Conservation (phyloP, 2,888 invertebrate genomes). For the Ctenicera cuprea region DNA sequence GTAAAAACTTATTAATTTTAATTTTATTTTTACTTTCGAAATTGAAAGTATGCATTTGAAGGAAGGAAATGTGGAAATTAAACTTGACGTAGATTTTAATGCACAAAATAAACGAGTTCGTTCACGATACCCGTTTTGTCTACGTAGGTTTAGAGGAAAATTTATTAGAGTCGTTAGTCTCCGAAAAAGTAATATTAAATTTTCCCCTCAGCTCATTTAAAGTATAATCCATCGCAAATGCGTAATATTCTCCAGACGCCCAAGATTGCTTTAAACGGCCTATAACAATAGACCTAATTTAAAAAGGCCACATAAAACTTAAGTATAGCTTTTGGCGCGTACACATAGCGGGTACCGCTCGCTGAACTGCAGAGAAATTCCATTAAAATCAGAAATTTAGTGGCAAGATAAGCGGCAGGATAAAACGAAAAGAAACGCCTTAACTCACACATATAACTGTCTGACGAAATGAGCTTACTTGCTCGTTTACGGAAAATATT, state of each 20-base stretch:
- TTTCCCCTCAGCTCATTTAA: conserved; percentile 62
- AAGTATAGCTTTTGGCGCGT: conserved; percentile 69
- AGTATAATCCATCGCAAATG: conserved; percentile 67
- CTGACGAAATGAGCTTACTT: conserved; percentile 69
- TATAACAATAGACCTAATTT: conserved; percentile 72
- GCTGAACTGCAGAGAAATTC: conserved; percentile 74
- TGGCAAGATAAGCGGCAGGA: conserved; percentile 74
- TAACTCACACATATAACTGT: conserved; percentile 72
- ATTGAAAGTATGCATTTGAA: background rate
- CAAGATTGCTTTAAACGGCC: conserved; percentile 70
- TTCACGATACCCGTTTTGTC: conserved; percentile 46
- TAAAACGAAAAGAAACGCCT: conserved; percentile 72
- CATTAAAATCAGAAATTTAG: conserved; percentile 78
- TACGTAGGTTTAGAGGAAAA: conserved; percentile 46
- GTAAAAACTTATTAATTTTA: no score
- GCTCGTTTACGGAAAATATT: conserved; percentile 69
- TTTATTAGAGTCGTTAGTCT: conserved; percentile 51
- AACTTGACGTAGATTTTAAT: conserved; percentile 8
- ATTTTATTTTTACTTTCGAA: background rate
- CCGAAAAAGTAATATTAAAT: conserved; percentile 61
- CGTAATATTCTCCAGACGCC: conserved; percentile 68
- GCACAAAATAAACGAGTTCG: conserved; percentile 23
- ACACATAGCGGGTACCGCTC: conserved; percentile 59
- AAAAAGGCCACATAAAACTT: conserved; percentile 70
- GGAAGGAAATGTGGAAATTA: background rate